phyloP scores from a whole-genome alignment of 2,797 vertebrate genomes.

The Streptopelia turtur region DNA sequence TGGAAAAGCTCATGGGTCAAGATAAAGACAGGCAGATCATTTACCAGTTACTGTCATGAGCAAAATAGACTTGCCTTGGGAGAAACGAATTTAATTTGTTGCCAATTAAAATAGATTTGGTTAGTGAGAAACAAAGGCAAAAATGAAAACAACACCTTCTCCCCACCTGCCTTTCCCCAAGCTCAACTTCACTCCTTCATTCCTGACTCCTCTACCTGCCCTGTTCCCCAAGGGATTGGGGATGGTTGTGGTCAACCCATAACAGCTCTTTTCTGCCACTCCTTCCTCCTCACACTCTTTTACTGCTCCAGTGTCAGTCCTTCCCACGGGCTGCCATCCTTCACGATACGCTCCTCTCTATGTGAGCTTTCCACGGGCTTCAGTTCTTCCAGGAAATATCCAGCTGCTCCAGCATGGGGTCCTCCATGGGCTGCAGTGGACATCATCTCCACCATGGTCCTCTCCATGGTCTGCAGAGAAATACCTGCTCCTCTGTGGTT shows the following conservation, averaged over 20 bases:
- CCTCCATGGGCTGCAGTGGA: background rate
- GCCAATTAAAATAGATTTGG: background rate
- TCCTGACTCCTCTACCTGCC: accelerated
- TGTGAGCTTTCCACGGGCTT: background rate
- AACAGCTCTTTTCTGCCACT: background rate
- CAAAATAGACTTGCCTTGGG: background rate
- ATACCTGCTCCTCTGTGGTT: background rate
- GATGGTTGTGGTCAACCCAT: background rate
- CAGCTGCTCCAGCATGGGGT: accelerated
- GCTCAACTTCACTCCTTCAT: accelerated
- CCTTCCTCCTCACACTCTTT: background rate
- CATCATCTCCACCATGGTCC: accelerated
- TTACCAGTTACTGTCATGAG: background rate
- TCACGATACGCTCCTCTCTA: background rate
- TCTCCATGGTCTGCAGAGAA: background rate
- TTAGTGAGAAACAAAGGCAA: background rate
- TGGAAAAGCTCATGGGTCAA: background rate
- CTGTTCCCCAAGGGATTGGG: background rate
- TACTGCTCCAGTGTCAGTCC: background rate
- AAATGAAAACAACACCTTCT: background rate
- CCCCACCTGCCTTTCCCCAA: background rate
- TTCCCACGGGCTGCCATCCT: background rate
- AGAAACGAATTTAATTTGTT: background rate
- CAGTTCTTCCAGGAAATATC: background rate
- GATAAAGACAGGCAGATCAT: background rate